Base-by-base conservation (phyloP, 1,140 invertebrate genomes). In the Tetranychus urticae region DNA sequence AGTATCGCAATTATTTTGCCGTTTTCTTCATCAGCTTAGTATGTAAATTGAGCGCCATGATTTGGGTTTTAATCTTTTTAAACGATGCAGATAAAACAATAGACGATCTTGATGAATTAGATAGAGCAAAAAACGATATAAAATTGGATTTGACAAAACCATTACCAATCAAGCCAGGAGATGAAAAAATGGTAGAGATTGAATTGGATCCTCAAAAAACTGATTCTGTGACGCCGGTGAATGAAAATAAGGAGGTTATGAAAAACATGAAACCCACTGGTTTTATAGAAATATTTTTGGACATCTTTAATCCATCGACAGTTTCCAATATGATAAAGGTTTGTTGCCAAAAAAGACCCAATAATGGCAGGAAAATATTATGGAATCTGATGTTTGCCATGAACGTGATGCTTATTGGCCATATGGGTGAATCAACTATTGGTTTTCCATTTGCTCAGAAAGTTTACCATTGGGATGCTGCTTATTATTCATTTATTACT, bases 371-470 rank as follows among this genome's bases (percentile, higher is more conserved):
- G 6, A 45, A 58, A 13, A 62, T 58, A 35, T 31, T 63, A 13
- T 48, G 64, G n/a, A 42, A n/a, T 34, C n/a, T 56, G 2, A 35
- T 63, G 34, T 14, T 58, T 45, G 33, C 14, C 4, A 35, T 37
- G 5, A 52, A 34, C 23, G n/a, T 54, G 3, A 34, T 54, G 2
- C 6, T 63, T 13, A 23, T 63, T 31, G 35, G 47, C 12, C n/a
- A 36, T 31, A 31, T 63, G 23, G 61, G 61, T 7, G n/a, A 64
- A 36, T 10, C 35, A 13, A 47, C 60, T 6, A 39, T 63, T 7
- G 12, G 63, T 0, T 63, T 55, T 50, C 62, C 55, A 48, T 63
- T 60, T 58, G 42, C 56, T 12, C 59, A 63, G 45, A 60, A 61
- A 52, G 58, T 63, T 42, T 63, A 50, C 7, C 10, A 35, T 52